phyloP scores from a whole-genome alignment of 1,140 invertebrate species.

The Atopsyche davidsoni region DNA sequence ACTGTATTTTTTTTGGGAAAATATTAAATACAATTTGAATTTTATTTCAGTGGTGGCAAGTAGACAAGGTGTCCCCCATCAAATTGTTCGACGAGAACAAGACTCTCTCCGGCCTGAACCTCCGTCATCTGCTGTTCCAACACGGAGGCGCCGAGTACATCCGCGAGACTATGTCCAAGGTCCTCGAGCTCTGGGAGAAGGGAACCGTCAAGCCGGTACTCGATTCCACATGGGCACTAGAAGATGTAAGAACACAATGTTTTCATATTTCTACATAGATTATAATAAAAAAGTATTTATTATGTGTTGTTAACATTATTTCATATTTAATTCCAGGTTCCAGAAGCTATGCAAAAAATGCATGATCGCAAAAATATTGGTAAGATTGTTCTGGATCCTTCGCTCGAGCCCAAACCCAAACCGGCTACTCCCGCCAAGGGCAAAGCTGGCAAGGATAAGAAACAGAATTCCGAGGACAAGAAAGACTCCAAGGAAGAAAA shows the following conservation, averaged over 20 bases:
- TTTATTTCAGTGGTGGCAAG: conserved; percentile 77
- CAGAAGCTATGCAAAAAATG: conserved; percentile 87
- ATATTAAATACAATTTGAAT: conserved; percentile 1
- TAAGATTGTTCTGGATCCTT: conserved; percentile 78
- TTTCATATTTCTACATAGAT: conserved; percentile 7
- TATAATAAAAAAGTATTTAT: background rate
- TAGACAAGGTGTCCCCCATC: conserved; percentile 81
- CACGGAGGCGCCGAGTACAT: conserved; percentile 69
- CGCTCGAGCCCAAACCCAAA: conserved; percentile 69
- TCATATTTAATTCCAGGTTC: conserved; percentile 28
- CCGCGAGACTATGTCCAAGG: conserved; percentile 59
- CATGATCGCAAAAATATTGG: conserved; percentile 88
- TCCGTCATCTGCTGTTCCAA: conserved; percentile 76
- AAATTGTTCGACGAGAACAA: conserved; percentile 88
- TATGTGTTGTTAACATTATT: background rate
- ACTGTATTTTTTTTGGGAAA: conserved; percentile 8
- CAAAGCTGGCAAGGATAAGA: conserved; percentile 63
- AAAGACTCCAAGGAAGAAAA: conserved; percentile 59
- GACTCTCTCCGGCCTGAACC: conserved; percentile 73
- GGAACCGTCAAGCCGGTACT: conserved; percentile 74
- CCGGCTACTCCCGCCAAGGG: conserved; percentile 68
- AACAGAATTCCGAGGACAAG: conserved; percentile 62
- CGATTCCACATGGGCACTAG: conserved; percentile 80
- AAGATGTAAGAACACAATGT: conserved; percentile 61
- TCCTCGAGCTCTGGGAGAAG: conserved; percentile 69